Base-by-base conservation (phyloP, 2,888 invertebrate genomes). In the Euproctis similis region DNA sequence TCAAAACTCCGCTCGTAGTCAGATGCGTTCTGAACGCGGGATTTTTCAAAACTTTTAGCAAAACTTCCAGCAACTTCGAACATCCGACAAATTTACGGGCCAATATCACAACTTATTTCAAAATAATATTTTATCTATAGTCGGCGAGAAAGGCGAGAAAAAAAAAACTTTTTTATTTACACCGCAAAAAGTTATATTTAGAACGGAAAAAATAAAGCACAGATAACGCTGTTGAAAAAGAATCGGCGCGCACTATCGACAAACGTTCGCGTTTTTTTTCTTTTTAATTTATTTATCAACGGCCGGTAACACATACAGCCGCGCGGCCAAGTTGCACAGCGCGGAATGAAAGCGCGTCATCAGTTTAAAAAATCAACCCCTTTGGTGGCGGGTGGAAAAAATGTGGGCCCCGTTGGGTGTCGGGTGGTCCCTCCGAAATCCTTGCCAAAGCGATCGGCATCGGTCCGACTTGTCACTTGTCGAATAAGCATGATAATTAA, bases 321-420 rank as follows among this genome's bases (percentile, higher is more conserved):
- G 81, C 77, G 77, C 84, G 73, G 71, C 69, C 68, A 75, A 85
- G 76, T 82, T 82, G 85, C 85, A 81, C 76, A 71, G 74, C 77
- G 80, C 80, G 76, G 82, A 85, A 85, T 85, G 85, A 80, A 84
- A 82, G 84, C 85, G 84, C 85, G 85, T 85, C 85, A 85, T 85
- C 85, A 84, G 84, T 85, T 85, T 85, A 85, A 85, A 85, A 85
- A 85, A 85, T 85, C 85, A 85, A 85, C 84, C 82, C 85, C 82
- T 80, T 85, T 57, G 66, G 71, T 72, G 81, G 77, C 70, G 77
- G 77, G 64, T 66, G 74, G 70, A 78, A 84, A 82, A 82, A 81
- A 74, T 67, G 61, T 72, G 69, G 70, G 69, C 72, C 72, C 72
- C 70, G 50, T 66, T 51, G 71, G 74, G 66, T 46, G 72, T 73